Evolutionary conservation across 2,113 vertebrate species (phyloP).

Genomic region (Polypterus bichir): DNA sequence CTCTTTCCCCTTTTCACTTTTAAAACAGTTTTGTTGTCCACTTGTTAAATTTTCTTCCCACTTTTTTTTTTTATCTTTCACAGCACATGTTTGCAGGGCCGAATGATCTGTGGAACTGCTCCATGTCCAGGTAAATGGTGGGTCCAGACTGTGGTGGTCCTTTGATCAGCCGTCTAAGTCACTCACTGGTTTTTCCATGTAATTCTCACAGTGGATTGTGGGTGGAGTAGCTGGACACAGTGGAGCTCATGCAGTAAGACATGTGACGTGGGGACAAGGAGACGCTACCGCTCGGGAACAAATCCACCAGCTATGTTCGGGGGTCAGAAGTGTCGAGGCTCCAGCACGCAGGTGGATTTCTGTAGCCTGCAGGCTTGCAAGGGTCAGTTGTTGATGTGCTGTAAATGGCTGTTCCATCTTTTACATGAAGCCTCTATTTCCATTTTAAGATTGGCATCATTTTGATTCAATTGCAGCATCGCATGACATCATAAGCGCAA

Average conservation of each 20-base stretch:
- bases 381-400: constrained; percentile 32
- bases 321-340: constrained; percentile 52
- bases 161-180: background rate
- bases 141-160: too few relatives aligned
- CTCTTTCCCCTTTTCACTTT: too few relatives aligned
- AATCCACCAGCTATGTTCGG: constrained; percentile 46
- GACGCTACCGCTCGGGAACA: constrained; percentile 55
- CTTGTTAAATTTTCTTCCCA: background rate
- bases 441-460: too few relatives aligned
- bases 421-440: too few relatives aligned
- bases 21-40: too few relatives aligned
- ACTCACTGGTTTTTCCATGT: background rate
- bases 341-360: constrained; percentile 53
- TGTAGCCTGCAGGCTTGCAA: constrained; percentile 64
- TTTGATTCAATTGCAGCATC: too few relatives aligned
- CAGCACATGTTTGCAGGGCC: constrained; percentile 65
- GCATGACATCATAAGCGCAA: too few relatives aligned
- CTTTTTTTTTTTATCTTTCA: background rate
- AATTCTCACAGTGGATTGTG: constrained; percentile 56
- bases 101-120: constrained; percentile 52
- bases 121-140: constrained; percentile 57
- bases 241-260: constrained; percentile 70
- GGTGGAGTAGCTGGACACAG: constrained; percentile 68
- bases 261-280: constrained; percentile 63
- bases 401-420: too few relatives aligned